Conservation (phyloP, 2,113 vertebrate species). For the Corvus cornix region DNA sequence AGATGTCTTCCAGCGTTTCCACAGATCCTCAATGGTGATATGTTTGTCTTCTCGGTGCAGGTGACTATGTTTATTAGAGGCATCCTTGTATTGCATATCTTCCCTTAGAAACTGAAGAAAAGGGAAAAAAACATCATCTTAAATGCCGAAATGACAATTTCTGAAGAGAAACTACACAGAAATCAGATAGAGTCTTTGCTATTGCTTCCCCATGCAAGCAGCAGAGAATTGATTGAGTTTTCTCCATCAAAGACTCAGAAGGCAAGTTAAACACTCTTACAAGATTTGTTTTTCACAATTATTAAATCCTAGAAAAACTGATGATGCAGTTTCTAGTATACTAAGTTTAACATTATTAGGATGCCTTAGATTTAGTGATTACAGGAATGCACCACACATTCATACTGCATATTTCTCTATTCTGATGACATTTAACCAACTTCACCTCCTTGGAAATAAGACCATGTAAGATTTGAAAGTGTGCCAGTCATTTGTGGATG, state of each 20-base stretch:
- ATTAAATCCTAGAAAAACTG: background rate
- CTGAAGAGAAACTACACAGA: background rate
- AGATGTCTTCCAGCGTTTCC: conserved; percentile 94
- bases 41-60: conserved; percentile 97
- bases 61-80: conserved; percentile 93
- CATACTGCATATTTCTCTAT: background rate
- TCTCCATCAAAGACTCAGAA: background rate
- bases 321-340: background rate
- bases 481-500: background rate
- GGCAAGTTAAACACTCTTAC: background rate
- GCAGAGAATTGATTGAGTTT: background rate
- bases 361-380: background rate
- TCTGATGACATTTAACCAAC: background rate
- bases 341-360: background rate
- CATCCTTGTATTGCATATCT: conserved; percentile 97
- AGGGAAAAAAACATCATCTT: conserved; percentile 1
- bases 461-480: background rate
- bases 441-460: background rate
- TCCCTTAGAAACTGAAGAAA: conserved; percentile 91
- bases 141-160: background rate
- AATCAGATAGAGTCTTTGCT: background rate
- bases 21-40: conserved; percentile 96
- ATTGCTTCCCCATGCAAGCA: background rate
- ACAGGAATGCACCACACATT: background rate
- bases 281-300: background rate